Conservation (phyloP, 2,888 invertebrate species). For the Netelia inedita region DNA sequence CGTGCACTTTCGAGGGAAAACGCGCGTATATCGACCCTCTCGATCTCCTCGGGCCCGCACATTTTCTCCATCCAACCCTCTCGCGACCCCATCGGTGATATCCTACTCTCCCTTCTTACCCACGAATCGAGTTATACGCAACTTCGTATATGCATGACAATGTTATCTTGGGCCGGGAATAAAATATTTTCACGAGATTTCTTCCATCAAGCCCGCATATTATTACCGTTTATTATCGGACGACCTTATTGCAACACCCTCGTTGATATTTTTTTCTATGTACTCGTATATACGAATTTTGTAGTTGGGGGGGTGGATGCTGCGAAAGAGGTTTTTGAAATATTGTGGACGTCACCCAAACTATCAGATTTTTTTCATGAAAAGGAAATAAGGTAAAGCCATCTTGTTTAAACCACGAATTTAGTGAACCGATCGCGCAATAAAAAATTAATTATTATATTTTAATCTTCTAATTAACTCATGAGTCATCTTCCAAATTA, state of each 20-base stretch:
- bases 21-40: slow-evolving; percentile 57
- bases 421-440: too few species aligned
- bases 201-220: slow-evolving; percentile 67
- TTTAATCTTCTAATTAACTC: neutral
- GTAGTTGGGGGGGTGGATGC: neutral
- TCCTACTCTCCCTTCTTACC: slow-evolving; percentile 71
- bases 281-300: neutral
- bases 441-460: neutral
- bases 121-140: slow-evolving; percentile 65
- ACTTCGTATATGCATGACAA: slow-evolving; percentile 68
- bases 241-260: slow-evolving; percentile 56
- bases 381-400: neutral
- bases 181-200: slow-evolving; percentile 68
- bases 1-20: slow-evolving; percentile 58
- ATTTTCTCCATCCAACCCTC: slow-evolving; percentile 32
- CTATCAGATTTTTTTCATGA: neutral
- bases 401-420: too few species aligned
- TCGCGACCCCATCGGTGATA: slow-evolving; percentile 73
- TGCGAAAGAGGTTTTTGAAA: neutral
- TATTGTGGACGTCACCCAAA: neutral
- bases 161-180: slow-evolving; percentile 65
- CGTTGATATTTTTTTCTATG: slow-evolving; percentile 12
- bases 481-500: too few species aligned
- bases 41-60: slow-evolving; percentile 52
- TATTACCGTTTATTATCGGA: slow-evolving; percentile 67